A percentile compares a stretch with the other conserved stretches of the same genome.
These are phyloP conservation scores for Lates japonicus DNA, from an alignment of 2,797 vertebrate species.

Conservation along the genomic window DNA sequence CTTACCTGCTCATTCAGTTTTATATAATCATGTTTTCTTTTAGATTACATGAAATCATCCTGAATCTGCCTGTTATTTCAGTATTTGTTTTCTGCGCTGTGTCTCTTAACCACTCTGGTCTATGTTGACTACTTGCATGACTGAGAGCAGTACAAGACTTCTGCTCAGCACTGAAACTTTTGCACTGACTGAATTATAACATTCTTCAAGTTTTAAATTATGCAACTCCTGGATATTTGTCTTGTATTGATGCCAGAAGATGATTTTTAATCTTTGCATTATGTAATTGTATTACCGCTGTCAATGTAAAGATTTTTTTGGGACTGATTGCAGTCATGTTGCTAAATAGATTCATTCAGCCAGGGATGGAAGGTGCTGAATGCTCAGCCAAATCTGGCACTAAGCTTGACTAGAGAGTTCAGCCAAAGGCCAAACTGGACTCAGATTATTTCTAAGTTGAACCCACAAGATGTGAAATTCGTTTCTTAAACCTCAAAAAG, in stretches of 20 bases:
- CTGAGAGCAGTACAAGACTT: slow-evolving; percentile 30
- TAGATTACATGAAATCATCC: neutral
- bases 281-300: slow-evolving; percentile 7
- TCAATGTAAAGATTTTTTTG: neutral
- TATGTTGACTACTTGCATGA: slow-evolving; percentile 45
- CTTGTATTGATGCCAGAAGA: neutral
- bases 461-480: neutral
- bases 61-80: slow-evolving; percentile 19
- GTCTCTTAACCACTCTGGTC: no score
- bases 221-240: slow-evolving; percentile 46
- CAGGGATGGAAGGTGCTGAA: neutral
- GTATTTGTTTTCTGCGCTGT: slow-evolving; percentile 59
- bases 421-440: neutral
- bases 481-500: neutral
- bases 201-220: slow-evolving; percentile 12
- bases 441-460: neutral
- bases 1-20: neutral
- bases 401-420: no score
- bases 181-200: slow-evolving; percentile 58
- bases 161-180: slow-evolving; percentile 54
- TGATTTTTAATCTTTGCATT: slow-evolving; percentile 22
- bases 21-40: slow-evolving; percentile 5
- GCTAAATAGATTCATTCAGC: neutral
- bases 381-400: neutral
- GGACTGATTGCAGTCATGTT: neutral